A percentile compares a stretch with the other conserved stretches of the same genome.
Evolutionary conservation across 2,888 invertebrate species (phyloP).

Genomic region (Hemistola chrysoprasaria): DNA sequence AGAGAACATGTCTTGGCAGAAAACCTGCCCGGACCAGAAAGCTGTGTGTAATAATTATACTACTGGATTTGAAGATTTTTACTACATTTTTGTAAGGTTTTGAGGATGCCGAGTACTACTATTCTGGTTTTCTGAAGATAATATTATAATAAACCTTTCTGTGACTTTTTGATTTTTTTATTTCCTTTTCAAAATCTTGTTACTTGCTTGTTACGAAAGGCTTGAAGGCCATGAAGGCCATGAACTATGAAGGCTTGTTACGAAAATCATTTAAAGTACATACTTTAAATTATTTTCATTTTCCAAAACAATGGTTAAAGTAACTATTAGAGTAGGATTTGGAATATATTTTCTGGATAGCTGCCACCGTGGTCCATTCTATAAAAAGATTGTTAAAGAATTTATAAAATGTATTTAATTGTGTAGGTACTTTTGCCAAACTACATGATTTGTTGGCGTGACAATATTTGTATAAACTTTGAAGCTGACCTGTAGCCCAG

Average conservation of each 20-base stretch:
- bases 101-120: too few relatives aligned
- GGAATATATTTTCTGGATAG: constrained; percentile 30
- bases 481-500: too few relatives aligned
- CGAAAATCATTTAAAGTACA: too few relatives aligned
- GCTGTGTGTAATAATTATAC: constrained; percentile 85
- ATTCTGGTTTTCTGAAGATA: too few relatives aligned
- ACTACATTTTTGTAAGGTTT: not conserved
- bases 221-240: too few relatives aligned
- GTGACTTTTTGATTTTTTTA: too few relatives aligned
- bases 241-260: too few relatives aligned
- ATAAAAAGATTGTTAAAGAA: constrained; percentile 21
- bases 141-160: too few relatives aligned
- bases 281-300: not conserved
- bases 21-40: constrained; percentile 93
- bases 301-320: constrained; percentile 34
- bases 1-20: constrained; percentile 92
- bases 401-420: constrained; percentile 20
- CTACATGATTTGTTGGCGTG: constrained; percentile 28
- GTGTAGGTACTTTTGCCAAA: constrained; percentile 29
- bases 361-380: constrained; percentile 30
- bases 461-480: constrained; percentile 38
- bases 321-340: constrained; percentile 36
- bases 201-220: too few relatives aligned
- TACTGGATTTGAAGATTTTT: constrained; percentile 33
- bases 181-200: too few relatives aligned